Evolutionary conservation across 1,140 invertebrate genomes (phyloP), one percentile per base, ranked within the genome.

Genomic region (Drosophila mauritiana): DNA sequence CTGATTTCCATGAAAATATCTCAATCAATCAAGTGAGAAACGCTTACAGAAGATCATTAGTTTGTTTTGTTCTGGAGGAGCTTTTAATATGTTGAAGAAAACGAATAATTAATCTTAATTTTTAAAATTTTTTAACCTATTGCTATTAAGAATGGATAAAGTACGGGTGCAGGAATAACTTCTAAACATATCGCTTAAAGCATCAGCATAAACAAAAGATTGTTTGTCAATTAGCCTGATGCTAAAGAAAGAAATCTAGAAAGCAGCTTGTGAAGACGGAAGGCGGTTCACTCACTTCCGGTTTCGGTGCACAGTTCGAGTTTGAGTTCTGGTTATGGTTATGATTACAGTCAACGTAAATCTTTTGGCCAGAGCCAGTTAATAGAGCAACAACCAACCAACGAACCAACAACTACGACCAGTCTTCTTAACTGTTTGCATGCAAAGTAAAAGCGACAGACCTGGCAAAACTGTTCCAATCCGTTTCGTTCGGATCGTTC

Each of bases 331-430:
- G 39, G 17, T 54, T 69, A 22, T 69, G 27, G 31, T 31, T 64
- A 37, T 56, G 63, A 54, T 70, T 57, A 49, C 31, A 52, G 49
- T 39, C 45, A 27, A 42, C 80, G 72, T 58, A 79, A 83, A 74
- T 82, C 51, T 83, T 61, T 57, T 79, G 54, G 62, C 54, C 75
- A 39, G 37, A 67, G 73, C 82, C 58, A 74, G 73, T 86, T 85
- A 85, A 84, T 84, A 86, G 81, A 84, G 81, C 81, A 84, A 85
- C 81, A 85, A 84, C 5, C 73, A 77, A 37, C 8, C 73, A 77
- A 85, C 57, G 53, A 81, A 63, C 36, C 10, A 37, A 37, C 36
- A 37, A 37, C 36, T 3, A 13, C 37, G 25, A 11, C 42, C 42
- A 48, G 46, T 4, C 46, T 78, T 56, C 39, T 57, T 83, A 82